Percentiles rank a stretch among this genome's conserved stretches.
phyloP scores from a whole-genome alignment of 1,140 invertebrate genomes.

The Drosophila auraria region DNA sequence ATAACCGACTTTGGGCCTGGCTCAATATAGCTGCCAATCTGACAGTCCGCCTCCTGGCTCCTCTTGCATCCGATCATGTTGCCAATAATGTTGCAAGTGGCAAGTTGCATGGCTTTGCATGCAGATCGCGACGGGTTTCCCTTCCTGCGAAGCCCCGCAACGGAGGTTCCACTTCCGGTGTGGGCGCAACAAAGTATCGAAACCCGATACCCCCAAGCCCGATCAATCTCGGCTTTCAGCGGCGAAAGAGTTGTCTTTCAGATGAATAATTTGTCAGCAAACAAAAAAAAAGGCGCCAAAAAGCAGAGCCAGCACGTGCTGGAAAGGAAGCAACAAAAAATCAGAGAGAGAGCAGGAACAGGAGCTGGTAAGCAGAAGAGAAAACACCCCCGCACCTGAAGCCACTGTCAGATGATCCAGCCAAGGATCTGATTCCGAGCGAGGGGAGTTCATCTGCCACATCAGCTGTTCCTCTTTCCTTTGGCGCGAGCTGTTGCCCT shows the following conservation, averaged over 20 bases:
- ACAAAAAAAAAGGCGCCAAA: slow-evolving; percentile 67
- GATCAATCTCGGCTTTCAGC: slow-evolving; percentile 44
- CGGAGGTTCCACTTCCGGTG: slow-evolving; percentile 37
- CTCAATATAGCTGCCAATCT: slow-evolving; percentile 47
- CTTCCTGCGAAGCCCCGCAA: slow-evolving; percentile 53
- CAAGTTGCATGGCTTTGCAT: slow-evolving; percentile 44
- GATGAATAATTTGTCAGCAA: slow-evolving; percentile 38
- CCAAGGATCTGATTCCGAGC: slow-evolving; percentile 21
- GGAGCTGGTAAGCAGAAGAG: slow-evolving; percentile 39
- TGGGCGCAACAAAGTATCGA: slow-evolving; percentile 39
- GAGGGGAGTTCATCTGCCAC: slow-evolving; percentile 16
- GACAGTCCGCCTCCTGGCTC: slow-evolving; percentile 8
- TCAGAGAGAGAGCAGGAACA: slow-evolving; percentile 17
- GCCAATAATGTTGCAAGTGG: slow-evolving; percentile 26
- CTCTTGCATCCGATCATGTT: slow-evolving; percentile 16
- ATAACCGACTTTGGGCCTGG: slow-evolving; percentile 77
- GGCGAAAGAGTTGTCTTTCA: slow-evolving; percentile 37
- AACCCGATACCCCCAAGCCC: slow-evolving; percentile 19
- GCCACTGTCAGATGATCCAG: slow-evolving; percentile 64
- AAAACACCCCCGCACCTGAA: slow-evolving; percentile 78
- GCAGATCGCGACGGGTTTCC: slow-evolving; percentile 33
- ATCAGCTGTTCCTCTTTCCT: slow-evolving; percentile 43
- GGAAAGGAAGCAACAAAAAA: not conserved
- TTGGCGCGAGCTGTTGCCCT: slow-evolving; percentile 66
- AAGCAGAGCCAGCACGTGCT: slow-evolving; percentile 67